phyloP scores from a whole-genome alignment of 2,888 invertebrate species.

The Nomada fabriciana region DNA sequence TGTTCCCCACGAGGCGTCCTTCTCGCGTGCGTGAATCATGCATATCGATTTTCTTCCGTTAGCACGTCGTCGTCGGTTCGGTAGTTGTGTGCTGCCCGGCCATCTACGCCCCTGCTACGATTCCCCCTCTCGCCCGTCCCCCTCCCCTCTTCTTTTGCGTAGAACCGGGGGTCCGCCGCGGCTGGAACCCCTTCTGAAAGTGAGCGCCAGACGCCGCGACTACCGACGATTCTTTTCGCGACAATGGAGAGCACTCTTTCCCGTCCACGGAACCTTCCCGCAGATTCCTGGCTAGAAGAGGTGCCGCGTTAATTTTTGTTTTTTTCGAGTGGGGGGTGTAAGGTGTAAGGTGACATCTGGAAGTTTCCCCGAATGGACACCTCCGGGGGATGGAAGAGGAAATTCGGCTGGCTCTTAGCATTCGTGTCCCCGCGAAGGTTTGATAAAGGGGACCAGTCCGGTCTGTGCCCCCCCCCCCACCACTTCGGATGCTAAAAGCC shows the following conservation, averaged over 20 bases:
- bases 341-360: too few species aligned
- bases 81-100: slow-evolving; percentile 51
- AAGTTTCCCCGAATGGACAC: too few species aligned
- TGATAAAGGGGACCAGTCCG: slow-evolving; percentile 7
- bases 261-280: too few species aligned
- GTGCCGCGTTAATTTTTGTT: too few species aligned
- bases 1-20: slow-evolving; percentile 60
- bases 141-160: slow-evolving; percentile 39
- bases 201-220: slow-evolving; percentile 56
- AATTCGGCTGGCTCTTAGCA: too few species aligned
- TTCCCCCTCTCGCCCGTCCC: slow-evolving; percentile 5
- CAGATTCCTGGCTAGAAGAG: too few species aligned
- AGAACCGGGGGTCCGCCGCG: slow-evolving; percentile 59
- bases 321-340: too few species aligned
- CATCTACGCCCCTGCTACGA: slow-evolving; percentile 58
- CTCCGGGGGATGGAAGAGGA: too few species aligned
- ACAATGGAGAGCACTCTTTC: slow-evolving; percentile 68
- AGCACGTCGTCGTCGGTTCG: slow-evolving; percentile 54
- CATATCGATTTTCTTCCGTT: slow-evolving; percentile 84
- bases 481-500: slow-evolving; percentile 26
- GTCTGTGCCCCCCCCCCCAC: slow-evolving; percentile 31
- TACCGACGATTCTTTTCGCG: slow-evolving; percentile 75
- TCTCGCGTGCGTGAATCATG: slow-evolving; percentile 83
- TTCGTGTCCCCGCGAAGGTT: too few species aligned
- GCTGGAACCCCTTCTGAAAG: slow-evolving; percentile 71